A percentile compares a stretch with the other conserved stretches of the same genome.
These are phyloP conservation scores for Manacus vitellinus DNA, from an alignment of 2,113 vertebrate species.

Conservation along the genomic window DNA sequence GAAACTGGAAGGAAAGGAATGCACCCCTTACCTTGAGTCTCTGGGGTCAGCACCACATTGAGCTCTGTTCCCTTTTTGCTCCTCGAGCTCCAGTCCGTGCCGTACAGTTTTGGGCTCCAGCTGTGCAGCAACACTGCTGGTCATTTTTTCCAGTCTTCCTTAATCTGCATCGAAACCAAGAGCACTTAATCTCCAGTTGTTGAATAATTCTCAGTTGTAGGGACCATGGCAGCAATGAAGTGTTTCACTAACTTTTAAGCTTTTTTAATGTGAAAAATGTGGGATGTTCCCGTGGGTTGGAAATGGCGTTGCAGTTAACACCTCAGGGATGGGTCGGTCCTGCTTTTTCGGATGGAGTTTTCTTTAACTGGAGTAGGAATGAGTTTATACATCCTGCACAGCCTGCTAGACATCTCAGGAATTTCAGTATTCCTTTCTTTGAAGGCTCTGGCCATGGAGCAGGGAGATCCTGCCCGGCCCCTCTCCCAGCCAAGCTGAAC, in stretches of 20 bases:
- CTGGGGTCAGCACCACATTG: not conserved
- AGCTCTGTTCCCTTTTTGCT: not conserved
- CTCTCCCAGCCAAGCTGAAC: not conserved
- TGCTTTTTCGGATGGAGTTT: not conserved
- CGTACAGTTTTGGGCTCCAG: not conserved
- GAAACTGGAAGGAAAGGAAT: not conserved
- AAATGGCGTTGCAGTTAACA: not conserved
- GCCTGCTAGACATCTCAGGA: not conserved
- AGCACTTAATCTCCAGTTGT: not conserved
- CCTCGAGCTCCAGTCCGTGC: not conserved
- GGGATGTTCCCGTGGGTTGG: fast-evolving
- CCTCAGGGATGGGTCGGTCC: not conserved
- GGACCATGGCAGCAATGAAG: not conserved
- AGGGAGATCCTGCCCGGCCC: not conserved
- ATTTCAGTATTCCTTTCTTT: not conserved
- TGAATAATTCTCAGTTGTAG: not conserved
- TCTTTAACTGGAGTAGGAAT: not conserved
- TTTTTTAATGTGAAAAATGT: not conserved
- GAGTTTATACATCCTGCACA: not conserved
- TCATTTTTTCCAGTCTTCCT: not conserved
- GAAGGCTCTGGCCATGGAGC: not conserved
- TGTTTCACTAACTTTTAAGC: not conserved
- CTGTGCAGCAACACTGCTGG: not conserved
- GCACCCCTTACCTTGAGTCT: fast-evolving
- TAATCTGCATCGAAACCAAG: not conserved